These are phyloP conservation scores for Cerceris rybyensis DNA, from an alignment of 2,888 invertebrate species.

Conservation along the genomic window DNA sequence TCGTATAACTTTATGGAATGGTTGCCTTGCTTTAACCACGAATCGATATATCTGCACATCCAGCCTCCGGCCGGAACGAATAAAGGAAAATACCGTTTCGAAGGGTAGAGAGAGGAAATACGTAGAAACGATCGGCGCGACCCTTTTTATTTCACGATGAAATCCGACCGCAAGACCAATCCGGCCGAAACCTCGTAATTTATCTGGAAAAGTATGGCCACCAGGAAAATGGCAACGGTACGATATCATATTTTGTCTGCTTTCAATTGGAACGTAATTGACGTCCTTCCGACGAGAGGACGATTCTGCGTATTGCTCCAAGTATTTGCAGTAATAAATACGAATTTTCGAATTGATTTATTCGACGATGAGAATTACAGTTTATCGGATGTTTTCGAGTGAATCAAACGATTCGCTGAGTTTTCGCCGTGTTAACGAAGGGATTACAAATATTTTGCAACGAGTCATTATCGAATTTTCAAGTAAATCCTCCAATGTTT, in stretches of 20 bases:
- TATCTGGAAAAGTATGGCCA: constrained; percentile 56
- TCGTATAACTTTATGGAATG: constrained; percentile 23
- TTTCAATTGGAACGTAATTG: constrained; percentile 61
- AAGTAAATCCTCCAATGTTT: no score
- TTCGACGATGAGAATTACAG: no score
- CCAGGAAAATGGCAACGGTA: constrained; percentile 31
- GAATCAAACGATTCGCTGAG: no score
- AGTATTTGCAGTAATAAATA: not conserved
- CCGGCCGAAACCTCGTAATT: constrained; percentile 57
- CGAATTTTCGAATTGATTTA: no score
- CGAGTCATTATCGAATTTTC: no score
- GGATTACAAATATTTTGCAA: no score
- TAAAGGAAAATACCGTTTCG: constrained; percentile 48
- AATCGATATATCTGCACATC: constrained; percentile 48
- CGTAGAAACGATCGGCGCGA: constrained; percentile 42
- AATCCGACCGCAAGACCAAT: constrained; percentile 54
- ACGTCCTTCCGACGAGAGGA: constrained; percentile 25
- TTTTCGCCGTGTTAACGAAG: no score
- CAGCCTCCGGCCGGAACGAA: constrained; percentile 48
- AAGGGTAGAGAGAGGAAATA: constrained; percentile 4
- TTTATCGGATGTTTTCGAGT: no score
- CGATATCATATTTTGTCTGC: constrained; percentile 58
- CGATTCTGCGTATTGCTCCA: not conserved
- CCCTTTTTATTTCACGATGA: constrained; percentile 61
- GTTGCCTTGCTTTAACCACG: constrained; percentile 36